Evolutionary conservation across 92 coral and sea anemone species (phyloP).

Genomic region (Ricordea florida): DNA sequence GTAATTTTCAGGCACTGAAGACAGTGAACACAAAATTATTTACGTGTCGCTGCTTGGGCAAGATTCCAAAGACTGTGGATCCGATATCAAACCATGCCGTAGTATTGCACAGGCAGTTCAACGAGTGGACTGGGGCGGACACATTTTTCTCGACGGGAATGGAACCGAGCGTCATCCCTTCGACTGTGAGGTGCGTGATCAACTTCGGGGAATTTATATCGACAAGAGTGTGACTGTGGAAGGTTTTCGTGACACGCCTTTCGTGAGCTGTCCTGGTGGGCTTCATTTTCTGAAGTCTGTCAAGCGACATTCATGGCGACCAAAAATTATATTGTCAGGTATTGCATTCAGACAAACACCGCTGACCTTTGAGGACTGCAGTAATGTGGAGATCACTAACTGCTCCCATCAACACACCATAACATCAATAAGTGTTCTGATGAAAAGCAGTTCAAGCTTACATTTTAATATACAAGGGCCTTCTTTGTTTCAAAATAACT

Average conservation of each 20-base stretch:
- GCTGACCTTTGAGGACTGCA: not conserved
- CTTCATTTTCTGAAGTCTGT: not conserved
- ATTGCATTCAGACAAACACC: constrained; percentile 19
- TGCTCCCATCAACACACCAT: constrained; percentile 2
- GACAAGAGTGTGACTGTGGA: constrained; percentile 29
- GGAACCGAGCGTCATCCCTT: constrained; percentile 55
- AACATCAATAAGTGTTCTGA: not conserved
- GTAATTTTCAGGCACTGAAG: constrained; percentile 11
- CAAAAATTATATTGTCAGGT: not conserved
- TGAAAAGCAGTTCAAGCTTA: not conserved
- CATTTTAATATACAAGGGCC: constrained; percentile 12
- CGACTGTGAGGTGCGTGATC: constrained; percentile 29
- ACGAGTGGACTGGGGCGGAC: constrained; percentile 12
- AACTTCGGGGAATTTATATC: constrained; percentile 23
- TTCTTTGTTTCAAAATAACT: constrained; percentile 4
- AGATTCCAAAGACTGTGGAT: constrained; percentile 27
- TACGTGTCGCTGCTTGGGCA: constrained; percentile 34
- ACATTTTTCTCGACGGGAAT: constrained; percentile 56
- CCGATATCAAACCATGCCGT: constrained; percentile 30
- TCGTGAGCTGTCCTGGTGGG: constrained; percentile 11
- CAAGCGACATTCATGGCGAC: not conserved
- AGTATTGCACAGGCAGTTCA: constrained; percentile 40
- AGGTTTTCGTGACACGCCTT: not conserved
- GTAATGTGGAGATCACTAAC: not conserved
- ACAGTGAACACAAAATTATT: not conserved